These are phyloP conservation scores for Syrrhaptes paradoxus DNA, from an alignment of 2,113 vertebrate genomes.

Conservation along the genomic window DNA sequence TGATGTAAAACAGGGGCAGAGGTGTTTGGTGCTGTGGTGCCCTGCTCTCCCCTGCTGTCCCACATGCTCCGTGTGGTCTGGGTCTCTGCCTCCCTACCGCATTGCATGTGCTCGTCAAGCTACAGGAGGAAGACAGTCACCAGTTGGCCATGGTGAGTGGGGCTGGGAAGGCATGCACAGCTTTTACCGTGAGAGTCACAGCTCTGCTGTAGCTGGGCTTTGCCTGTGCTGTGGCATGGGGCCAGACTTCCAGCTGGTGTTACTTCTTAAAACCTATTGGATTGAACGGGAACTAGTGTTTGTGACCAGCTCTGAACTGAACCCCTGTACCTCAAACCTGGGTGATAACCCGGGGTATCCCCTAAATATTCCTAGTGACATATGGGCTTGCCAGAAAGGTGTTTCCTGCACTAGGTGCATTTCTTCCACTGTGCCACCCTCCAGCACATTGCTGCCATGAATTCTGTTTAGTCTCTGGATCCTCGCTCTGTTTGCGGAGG, in stretches of 20 bases:
- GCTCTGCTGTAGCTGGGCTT: not conserved
- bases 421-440: fast-evolving
- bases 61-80: fast-evolving
- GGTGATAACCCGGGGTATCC: not conserved
- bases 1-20: not conserved
- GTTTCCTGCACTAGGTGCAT: not conserved
- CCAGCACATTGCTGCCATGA: not conserved
- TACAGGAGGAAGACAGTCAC: fast-evolving
- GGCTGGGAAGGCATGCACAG: not conserved
- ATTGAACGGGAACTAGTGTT: not conserved
- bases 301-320: not conserved
- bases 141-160: not conserved
- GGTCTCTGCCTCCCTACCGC: not conserved
- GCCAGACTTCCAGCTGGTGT: not conserved
- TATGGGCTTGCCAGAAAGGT: not conserved
- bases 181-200: not conserved
- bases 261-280: not conserved
- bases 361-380: not conserved
- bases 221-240: not conserved
- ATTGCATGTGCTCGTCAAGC: not conserved
- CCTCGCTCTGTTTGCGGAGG: not conserved
- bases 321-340: fast-evolving
- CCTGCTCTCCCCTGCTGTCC: not conserved
- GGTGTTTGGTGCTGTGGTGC: not conserved
- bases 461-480: not conserved